Evolutionary conservation across 2,888 invertebrate genomes (phyloP).

Genomic region (Heliconius ethilla): DNA sequence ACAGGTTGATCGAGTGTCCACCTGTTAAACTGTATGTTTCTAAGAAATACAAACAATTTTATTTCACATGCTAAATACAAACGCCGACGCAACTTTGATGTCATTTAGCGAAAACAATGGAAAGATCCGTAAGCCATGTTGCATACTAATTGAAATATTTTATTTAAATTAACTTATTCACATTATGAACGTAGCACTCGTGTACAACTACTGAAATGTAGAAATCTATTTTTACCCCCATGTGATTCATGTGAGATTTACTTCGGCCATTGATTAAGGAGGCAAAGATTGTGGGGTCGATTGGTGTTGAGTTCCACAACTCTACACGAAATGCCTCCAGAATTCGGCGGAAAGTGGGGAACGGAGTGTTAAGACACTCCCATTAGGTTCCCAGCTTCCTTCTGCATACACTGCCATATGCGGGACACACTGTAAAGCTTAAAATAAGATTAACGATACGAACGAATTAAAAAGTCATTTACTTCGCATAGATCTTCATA

Average conservation of each 20-base stretch:
- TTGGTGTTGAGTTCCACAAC: too few species aligned
- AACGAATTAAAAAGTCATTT: slow-evolving; percentile 57
- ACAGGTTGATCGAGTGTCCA: slow-evolving; percentile 46
- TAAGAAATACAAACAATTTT: slow-evolving; percentile 67
- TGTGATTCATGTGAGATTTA: slow-evolving; percentile 70
- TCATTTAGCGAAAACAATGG: slow-evolving; percentile 82
- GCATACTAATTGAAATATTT: slow-evolving; percentile 74
- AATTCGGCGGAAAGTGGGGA: too few species aligned
- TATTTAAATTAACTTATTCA: slow-evolving; percentile 80
- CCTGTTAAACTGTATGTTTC: slow-evolving; percentile 59
- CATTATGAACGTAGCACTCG: slow-evolving; percentile 70
- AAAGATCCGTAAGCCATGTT: slow-evolving; percentile 65
- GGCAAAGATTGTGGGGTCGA: not conserved
- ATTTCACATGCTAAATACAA: slow-evolving; percentile 75
- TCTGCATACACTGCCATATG: too few species aligned
- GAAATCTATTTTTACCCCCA: slow-evolving; percentile 76
- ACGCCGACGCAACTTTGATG: slow-evolving; percentile 78
- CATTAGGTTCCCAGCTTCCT: too few species aligned
- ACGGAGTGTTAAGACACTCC: too few species aligned
- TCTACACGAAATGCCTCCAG: too few species aligned
- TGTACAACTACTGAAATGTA: slow-evolving; percentile 73
- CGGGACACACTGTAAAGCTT: too few species aligned
- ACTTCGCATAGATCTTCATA: slow-evolving; percentile 51
- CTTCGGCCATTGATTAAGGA: slow-evolving; percentile 58
- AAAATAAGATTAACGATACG: not conserved